Percentiles rank a stretch among this genome's conserved stretches.
These are phyloP conservation scores for Podarcis lilfordi DNA, from an alignment of 2,797 vertebrate genomes.

Conservation along the genomic window DNA sequence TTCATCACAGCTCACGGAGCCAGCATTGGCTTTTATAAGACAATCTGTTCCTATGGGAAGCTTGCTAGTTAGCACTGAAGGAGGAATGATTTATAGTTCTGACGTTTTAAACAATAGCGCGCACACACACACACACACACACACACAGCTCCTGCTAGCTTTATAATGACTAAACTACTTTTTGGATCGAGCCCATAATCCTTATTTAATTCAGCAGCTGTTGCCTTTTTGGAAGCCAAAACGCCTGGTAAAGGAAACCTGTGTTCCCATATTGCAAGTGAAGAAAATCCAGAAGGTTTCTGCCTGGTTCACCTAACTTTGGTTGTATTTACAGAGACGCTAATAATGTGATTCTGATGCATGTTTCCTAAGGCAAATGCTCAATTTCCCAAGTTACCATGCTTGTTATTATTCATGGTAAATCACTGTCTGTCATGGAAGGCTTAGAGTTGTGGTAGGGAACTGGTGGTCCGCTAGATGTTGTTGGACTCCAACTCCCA, in stretches of 20 bases:
- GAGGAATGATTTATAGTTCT: constrained; percentile 17
- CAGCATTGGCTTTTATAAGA: constrained; percentile 35
- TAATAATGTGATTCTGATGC: background rate
- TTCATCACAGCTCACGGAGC: constrained; percentile 11
- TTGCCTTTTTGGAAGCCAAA: constrained; percentile 70
- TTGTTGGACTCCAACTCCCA: no score
- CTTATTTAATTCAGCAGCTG: constrained; percentile 84
- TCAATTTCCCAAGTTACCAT: background rate
- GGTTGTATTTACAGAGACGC: background rate
- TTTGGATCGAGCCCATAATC: constrained; percentile 81
- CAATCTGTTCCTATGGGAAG: constrained; percentile 47
- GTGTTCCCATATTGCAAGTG: no score
- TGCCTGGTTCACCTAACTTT: background rate
- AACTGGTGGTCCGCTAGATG: no score
- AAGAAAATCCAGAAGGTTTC: background rate
- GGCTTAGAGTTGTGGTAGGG: background rate
- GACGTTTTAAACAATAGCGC: constrained; percentile 29
- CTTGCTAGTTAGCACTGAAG: background rate
- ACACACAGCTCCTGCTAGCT: constrained; percentile 77
- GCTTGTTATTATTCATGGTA: background rate
- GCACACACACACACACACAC: no score
- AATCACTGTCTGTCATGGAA: background rate
- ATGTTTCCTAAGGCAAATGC: background rate
- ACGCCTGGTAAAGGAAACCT: background rate
- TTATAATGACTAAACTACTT: constrained; percentile 77